Base-by-base conservation (phyloP, 2,113 vertebrate species). In the Cricetomys ansorgei region DNA sequence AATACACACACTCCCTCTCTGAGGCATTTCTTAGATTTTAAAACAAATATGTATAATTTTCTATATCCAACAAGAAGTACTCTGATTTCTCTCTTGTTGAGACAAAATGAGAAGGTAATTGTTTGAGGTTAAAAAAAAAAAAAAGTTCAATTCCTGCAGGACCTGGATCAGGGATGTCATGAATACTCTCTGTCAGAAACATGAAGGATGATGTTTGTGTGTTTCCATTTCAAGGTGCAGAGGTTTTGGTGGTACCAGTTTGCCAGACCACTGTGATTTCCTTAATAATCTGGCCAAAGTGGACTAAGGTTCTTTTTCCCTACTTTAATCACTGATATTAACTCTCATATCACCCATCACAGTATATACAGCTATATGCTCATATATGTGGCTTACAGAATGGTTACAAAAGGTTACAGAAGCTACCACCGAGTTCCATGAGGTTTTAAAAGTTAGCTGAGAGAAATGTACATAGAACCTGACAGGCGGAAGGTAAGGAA, bases 91-190 rank as follows among this genome's bases (percentile, higher is more conserved):
- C 3, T 77, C 45, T 89, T 87, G 85, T 57, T 91, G 83, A 96
- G 76, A 92, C 13, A 95, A 95, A 96, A 88, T 57, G 5, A 50
- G 73, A 89, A 86, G 1, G 43, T 27, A 73, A 72, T 62, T 94
- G 17, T 50, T 57, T 95, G 50, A 79, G 50, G 21, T 69, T n/a
- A n/a, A n/a, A n/a, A n/a, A n/a, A n/a, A n/a, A n/a, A 95, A 92
- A 88, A 48, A 95, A 91, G 5, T 70, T 83, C 85, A 92, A 84
- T 3, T 91, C 25, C 40, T 91, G 0, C 77, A 50, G 76, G 40
- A 34, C 57, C 45, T 83, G 73, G 5, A 31, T 55, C 75, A 84
- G 37, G 11, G 34, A n/a, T n/a, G 19, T 59, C 11, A 13, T 45
- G 27, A 65, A 64, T 5, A 21, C 4, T 29, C n/a, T 81, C 12